A percentile compares a stretch with the other conserved stretches of the same genome.
phyloP scores from a whole-genome alignment of 1,140 invertebrate genomes.

The Brachionus calyciflorus region DNA sequence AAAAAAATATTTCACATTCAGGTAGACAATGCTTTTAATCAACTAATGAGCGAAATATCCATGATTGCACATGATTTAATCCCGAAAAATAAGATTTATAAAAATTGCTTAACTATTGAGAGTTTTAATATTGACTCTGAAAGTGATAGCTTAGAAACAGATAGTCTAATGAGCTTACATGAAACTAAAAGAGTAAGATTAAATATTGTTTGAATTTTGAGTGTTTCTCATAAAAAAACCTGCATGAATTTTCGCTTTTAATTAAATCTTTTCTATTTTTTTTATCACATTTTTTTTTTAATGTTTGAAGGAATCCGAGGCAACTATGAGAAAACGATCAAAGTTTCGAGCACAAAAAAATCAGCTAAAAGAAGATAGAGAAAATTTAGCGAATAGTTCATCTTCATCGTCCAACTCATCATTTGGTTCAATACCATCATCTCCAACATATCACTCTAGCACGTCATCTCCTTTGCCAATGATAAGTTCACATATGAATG shows the following conservation, averaged over 20 bases:
- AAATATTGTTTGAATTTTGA: not conserved
- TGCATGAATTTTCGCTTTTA: not conserved
- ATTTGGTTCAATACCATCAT: slow-evolving; percentile 23
- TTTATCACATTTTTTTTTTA: not conserved
- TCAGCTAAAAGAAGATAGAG: not conserved
- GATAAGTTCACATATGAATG: not conserved
- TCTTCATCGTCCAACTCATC: slow-evolving; percentile 11
- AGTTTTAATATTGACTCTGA: slow-evolving; percentile 1
- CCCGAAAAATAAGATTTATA: slow-evolving; percentile 12
- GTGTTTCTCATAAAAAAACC: not conserved
- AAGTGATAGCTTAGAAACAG: slow-evolving; percentile 23
- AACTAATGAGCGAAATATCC: slow-evolving; percentile 42
- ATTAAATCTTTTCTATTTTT: not conserved
- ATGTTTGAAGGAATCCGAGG: slow-evolving; percentile 5
- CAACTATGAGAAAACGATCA: slow-evolving; percentile 2
- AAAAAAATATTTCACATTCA: not conserved
- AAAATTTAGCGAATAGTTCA: slow-evolving; percentile 12
- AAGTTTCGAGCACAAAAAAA: slow-evolving; percentile 19
- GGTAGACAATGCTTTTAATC: slow-evolving; percentile 33
- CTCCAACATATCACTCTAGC: not conserved
- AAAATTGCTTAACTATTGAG: slow-evolving; percentile 37
- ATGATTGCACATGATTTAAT: slow-evolving; percentile 29
- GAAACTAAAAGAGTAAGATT: slow-evolving; percentile 21
- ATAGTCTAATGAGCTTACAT: slow-evolving; percentile 1
- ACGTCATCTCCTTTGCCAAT: slow-evolving; percentile 1